Conservation (phyloP, 1,140 invertebrate species). For the Euglossa dilemma region DNA sequence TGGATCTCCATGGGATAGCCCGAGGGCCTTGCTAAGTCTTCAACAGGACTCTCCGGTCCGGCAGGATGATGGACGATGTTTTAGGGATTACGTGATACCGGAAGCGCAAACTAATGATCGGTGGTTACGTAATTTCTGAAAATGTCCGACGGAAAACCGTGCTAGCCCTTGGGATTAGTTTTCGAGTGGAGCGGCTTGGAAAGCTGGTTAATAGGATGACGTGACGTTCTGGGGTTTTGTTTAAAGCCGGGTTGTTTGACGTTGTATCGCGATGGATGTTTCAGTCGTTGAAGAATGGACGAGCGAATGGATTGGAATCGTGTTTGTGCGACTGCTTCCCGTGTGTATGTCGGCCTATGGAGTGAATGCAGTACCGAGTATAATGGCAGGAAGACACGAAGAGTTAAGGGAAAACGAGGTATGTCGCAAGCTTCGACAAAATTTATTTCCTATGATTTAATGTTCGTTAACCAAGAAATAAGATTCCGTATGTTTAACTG, state of each 20-base stretch:
- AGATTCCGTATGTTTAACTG: too few species aligned
- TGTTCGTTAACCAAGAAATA: too few species aligned
- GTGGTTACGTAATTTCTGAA: slow-evolving; percentile 60
- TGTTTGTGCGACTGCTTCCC: too few species aligned
- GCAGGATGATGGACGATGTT: slow-evolving; percentile 66
- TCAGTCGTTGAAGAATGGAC: neutral
- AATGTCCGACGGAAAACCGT: slow-evolving; percentile 43
- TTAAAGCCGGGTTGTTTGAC: neutral
- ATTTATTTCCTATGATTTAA: too few species aligned
- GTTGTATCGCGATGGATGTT: neutral
- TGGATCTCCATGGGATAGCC: slow-evolving; percentile 57
- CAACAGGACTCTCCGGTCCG: slow-evolving; percentile 30
- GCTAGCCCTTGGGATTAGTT: neutral
- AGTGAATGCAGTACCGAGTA: neutral
- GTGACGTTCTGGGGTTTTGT: neutral
- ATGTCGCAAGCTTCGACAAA: too few species aligned
- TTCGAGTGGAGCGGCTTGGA: neutral
- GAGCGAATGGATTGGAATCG: neutral
- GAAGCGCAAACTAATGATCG: slow-evolving; percentile 64
- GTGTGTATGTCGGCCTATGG: neutral
- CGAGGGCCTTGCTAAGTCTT: slow-evolving; percentile 49
- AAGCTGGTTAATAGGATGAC: neutral
- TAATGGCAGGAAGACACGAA: too few species aligned
- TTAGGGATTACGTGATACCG: slow-evolving; percentile 68
- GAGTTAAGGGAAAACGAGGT: too few species aligned